These are phyloP conservation scores for Otis tarda DNA, from an alignment of 2,113 vertebrate genomes.

Conservation along the genomic window DNA sequence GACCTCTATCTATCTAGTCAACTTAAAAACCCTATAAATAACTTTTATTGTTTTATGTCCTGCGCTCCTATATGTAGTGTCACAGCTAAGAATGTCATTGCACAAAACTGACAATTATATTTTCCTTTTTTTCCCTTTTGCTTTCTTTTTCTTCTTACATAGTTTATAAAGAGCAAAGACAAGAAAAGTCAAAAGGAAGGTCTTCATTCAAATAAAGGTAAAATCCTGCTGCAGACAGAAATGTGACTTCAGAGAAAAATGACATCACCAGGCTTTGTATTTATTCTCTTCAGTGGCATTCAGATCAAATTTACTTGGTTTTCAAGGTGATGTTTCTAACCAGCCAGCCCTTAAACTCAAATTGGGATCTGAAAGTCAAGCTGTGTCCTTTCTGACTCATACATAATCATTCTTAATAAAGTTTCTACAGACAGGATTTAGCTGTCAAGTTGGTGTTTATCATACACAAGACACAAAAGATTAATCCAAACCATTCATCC, in stretches of 20 bases:
- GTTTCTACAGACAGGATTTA: constrained; percentile 47
- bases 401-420: constrained; percentile 46
- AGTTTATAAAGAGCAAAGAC: neutral
- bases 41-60: constrained; percentile 10
- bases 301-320: constrained; percentile 53
- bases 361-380: constrained; percentile 57
- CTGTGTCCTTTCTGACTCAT: constrained; percentile 53
- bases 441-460: constrained; percentile 53
- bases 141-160: neutral
- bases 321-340: constrained; percentile 56
- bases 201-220: constrained; percentile 5
- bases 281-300: constrained; percentile 30
- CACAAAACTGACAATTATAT: neutral
- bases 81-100: constrained; percentile 3
- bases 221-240: constrained; percentile 3
- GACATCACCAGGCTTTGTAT: neutral
- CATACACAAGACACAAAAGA: constrained; percentile 36
- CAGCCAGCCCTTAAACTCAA: constrained; percentile 42
- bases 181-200: constrained; percentile 3
- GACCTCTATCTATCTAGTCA: constrained; percentile 38
- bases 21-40: constrained; percentile 50
- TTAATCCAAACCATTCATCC: constrained; percentile 47
- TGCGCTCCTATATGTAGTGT: neutral
- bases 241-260: constrained; percentile 30
- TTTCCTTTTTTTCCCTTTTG: neutral